Evolutionary conservation across 2,113 vertebrate species (phyloP), one percentile per base, ranked within the genome.

Genomic region (Calyptommatus sinebrachiatus): DNA sequence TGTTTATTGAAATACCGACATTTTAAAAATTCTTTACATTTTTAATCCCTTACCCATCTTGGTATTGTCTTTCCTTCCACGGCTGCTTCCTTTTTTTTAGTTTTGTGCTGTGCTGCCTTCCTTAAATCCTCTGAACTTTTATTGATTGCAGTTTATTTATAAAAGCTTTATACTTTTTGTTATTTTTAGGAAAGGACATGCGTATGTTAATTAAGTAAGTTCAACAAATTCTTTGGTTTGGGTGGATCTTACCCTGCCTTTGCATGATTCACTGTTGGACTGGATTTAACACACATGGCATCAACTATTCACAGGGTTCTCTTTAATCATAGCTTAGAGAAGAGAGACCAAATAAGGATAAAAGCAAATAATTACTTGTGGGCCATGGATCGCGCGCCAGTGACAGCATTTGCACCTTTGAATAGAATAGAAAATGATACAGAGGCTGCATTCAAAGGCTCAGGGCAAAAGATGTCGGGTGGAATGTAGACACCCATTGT

Each of bases 241-340:
- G 29, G 46, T 41, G 24, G 62, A 57, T 73, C 18, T 4, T 3
- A 24, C 69, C 84, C 83, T 83, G 86, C n/a, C 14, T 66, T 60
- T 69, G 26, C 71, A 41, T 71, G 50, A 18, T 29, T 24, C 46
- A 29, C 31, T 65, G 60, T 22, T 41, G 24, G 46, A 10, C 81
- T 74, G 72, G 77, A 4, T 84, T 84, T 80, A 45, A 70, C 73
- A 65, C 18, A 29, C 46, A 65, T 24, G 79, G 69, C 81, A 81
- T 74, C 67, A 78, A 70, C 83, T 83, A 67, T 50, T 5, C 65
- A 89, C 83, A 84, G 85, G 80, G 2, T 87, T 82, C 79, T 82
- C 66, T 80, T 85, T 65, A 86, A 53, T 57, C 77, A 73, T 31
- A 68, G 82, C 73, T 66, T 77, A 77, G 69, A 84, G 61, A 80